Conservation (phyloP, 2,797 vertebrate species). For the Rhabdomys pumilio region DNA sequence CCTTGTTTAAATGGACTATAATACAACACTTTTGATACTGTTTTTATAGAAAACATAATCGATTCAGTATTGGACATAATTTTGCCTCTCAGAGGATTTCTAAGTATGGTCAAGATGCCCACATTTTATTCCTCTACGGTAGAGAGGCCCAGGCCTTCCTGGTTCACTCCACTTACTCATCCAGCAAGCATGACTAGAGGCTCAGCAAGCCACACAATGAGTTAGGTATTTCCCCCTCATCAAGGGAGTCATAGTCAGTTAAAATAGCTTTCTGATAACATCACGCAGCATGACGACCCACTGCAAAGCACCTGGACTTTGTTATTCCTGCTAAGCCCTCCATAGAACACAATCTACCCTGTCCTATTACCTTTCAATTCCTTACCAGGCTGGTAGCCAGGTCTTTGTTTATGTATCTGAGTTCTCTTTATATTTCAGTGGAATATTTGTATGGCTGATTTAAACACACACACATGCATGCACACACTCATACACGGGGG, state of each 20-base stretch:
- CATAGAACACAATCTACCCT: background rate
- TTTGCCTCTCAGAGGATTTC: slow-evolving; percentile 25
- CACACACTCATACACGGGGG: background rate
- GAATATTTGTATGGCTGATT: slow-evolving; percentile 20
- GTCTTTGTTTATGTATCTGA: slow-evolving; percentile 26
- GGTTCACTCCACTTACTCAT: background rate
- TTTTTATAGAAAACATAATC: slow-evolving; percentile 4
- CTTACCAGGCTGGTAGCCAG: slow-evolving; percentile 10
- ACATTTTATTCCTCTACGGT: background rate
- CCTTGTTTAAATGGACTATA: background rate
- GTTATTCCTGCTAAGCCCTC: background rate
- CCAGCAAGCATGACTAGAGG: background rate
- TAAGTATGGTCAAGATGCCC: slow-evolving; percentile 31
- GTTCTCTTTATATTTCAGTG: background rate
- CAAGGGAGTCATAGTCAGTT: background rate
- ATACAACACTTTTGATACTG: background rate
- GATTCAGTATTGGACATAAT: background rate
- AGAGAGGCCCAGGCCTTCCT: background rate
- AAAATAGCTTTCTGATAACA: background rate
- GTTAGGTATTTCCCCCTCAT: background rate
- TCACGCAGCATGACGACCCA: background rate
- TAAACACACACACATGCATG: background rate
- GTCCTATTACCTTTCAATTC: background rate
- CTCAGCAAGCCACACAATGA: background rate
- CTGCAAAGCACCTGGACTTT: background rate